Base-by-base conservation (phyloP, 1,140 invertebrate genomes). In the Tigriopus japonicus region DNA sequence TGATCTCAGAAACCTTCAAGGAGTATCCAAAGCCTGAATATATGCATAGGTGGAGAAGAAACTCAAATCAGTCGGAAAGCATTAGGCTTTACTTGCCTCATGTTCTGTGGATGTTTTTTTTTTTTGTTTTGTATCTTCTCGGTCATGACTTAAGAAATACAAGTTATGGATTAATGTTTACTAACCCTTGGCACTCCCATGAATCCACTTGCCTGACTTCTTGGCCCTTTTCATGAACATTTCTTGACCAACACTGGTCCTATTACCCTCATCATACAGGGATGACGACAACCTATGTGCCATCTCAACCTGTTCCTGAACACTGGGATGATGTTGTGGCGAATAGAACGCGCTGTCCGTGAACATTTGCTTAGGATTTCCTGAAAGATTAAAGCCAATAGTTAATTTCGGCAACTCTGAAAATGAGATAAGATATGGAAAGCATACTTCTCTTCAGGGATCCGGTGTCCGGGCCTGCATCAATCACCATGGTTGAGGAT, bases 241-340 rank as follows among this genome's bases (percentile, higher is more conserved):
- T 51, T 61, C 43, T 40, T 61, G 59, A 28, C 59, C 59, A 21
- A 54, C 19, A 35, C 59, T 61, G 14, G 35, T 54, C 40, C 53
- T 61, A 40, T 61, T 61, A 12, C 19, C 59, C 12, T 61, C 59
- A 14, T 60, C 23, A 54, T 52, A 61, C 13, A 61, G 49, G n/a
- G 49, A 17, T 14, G 49, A 56, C 24, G 49, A 23, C 10, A 61
- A 52, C 49, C 28, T 15, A 40, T 61, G 59, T 2, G 59, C 59
- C 59, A 61, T 61, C 41, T 61, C 43, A 15, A 61, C 59, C 43
- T 61, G 59, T 10, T 61, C 59, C 10, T 49, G 49, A 24, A 61
- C 59, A 14, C 17, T 53, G 12, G 59, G 59, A 24, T 61, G 59
- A 53, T 53, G 51, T 40, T 61, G 23, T n/a, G 59, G 24, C 15